These are phyloP conservation scores for Mactromeris polynyma DNA, from an alignment of 2,888 invertebrate genomes.

Conservation along the genomic window DNA sequence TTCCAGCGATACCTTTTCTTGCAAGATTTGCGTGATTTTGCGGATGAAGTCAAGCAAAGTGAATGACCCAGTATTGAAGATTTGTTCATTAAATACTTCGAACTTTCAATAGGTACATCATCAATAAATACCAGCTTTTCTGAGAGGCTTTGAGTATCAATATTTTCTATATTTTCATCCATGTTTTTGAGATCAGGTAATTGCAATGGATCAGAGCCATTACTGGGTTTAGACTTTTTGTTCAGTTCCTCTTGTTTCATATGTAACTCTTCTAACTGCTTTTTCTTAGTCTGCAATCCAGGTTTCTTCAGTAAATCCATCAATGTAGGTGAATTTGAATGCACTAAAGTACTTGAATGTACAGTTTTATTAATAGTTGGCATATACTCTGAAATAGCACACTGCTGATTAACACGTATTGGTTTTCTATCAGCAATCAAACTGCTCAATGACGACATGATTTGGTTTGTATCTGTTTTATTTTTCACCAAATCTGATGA, in stretches of 20 bases:
- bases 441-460: slow-evolving; percentile 44
- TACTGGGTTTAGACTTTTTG: not conserved
- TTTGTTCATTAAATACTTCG: slow-evolving; percentile 26
- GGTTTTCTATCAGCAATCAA: slow-evolving; percentile 29
- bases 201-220: not conserved
- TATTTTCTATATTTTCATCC: slow-evolving; percentile 2
- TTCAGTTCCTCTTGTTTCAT: not conserved
- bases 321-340: slow-evolving; percentile 37
- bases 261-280: not conserved
- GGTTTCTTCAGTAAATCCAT: slow-evolving; percentile 46
- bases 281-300: slow-evolving; percentile 10
- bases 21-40: not conserved
- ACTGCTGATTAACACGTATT: not conserved
- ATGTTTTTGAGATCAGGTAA: not conserved
- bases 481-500: slow-evolving; percentile 17
- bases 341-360: not conserved
- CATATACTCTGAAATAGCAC: not conserved
- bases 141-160: not conserved
- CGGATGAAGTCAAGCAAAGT: slow-evolving; percentile 55
- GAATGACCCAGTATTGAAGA: slow-evolving; percentile 71
- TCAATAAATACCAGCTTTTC: slow-evolving; percentile 13
- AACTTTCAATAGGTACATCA: slow-evolving; percentile 17
- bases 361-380: not conserved
- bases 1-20: slow-evolving; percentile 45
- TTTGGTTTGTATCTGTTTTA: slow-evolving; percentile 41